Evolutionary conservation across 1,140 invertebrate genomes (phyloP).

Genomic region (Lamellibrachia luymesi): DNA sequence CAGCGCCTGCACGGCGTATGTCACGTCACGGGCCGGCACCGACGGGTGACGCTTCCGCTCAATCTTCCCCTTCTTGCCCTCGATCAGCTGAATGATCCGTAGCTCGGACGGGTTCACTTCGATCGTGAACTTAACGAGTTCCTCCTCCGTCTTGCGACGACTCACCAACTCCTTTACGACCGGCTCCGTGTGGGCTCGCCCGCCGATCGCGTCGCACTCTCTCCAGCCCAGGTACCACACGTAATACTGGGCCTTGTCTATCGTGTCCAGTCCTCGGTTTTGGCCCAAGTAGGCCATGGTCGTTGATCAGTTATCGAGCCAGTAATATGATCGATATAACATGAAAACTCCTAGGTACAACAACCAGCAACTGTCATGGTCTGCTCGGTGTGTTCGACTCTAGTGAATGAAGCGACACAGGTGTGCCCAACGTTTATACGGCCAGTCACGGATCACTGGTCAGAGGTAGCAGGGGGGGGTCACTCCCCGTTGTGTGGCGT

Average conservation of each 20-base stretch:
- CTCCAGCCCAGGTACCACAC: constrained; percentile 97
- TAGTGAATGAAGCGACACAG: neutral
- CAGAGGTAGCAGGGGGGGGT: neutral
- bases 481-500: neutral
- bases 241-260: constrained; percentile 95
- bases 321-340: neutral
- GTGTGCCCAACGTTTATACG: neutral
- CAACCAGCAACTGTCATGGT: neutral
- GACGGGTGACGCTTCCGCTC: constrained; percentile 48
- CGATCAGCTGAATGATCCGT: constrained; percentile 81
- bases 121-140: constrained; percentile 70
- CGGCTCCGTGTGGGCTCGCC: constrained; percentile 75
- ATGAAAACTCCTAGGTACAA: neutral
- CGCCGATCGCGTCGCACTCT: constrained; percentile 85
- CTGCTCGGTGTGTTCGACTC: neutral
- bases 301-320: neutral
- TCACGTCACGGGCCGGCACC: constrained; percentile 47
- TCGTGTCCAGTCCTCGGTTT: neutral
- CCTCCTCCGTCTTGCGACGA: constrained; percentile 65
- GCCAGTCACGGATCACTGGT: neutral
- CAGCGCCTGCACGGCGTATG: constrained; percentile 39
- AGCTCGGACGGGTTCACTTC: constrained; percentile 89
- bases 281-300: neutral
- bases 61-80: constrained; percentile 40
- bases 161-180: constrained; percentile 81